Evolutionary conservation across 2,888 invertebrate genomes (phyloP).

Genomic region (Hetaerina titia): DNA sequence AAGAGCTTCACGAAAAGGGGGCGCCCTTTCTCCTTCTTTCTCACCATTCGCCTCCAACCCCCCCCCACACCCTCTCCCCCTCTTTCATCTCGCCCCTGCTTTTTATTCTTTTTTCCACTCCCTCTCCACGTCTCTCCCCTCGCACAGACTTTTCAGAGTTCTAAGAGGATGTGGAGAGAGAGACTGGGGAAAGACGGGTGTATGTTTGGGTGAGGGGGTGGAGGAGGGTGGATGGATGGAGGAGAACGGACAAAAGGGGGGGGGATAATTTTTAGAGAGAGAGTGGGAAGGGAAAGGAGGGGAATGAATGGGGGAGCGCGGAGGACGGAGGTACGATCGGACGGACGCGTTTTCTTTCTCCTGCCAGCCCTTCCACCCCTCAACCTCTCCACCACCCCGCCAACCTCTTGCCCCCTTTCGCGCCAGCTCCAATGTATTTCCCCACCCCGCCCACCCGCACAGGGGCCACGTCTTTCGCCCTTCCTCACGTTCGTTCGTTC

Average conservation of each 20-base stretch:
- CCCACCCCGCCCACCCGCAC: too few relatives aligned
- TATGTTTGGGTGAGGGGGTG: neutral
- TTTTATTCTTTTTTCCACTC: neutral
- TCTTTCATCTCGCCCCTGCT: neutral
- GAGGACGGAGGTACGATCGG: neutral
- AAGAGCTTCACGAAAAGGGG: conserved; percentile 53
- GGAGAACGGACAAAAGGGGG: too few relatives aligned
- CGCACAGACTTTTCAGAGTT: conserved; percentile 2
- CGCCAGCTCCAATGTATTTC: too few relatives aligned
- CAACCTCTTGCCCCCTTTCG: too few relatives aligned
- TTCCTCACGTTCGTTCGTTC: neutral
- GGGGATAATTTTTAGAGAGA: neutral
- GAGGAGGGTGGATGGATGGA: neutral
- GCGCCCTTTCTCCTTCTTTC: neutral
- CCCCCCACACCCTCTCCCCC: neutral
- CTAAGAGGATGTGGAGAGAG: neutral
- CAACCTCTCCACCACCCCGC: neutral
- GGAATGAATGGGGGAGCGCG: neutral
- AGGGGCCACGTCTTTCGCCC: neutral
- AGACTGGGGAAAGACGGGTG: neutral
- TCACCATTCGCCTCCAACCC: neutral
- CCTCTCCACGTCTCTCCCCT: neutral
- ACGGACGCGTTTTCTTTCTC: neutral
- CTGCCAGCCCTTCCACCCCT: neutral
- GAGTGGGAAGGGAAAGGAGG: neutral